phyloP scores from a whole-genome alignment of 2,888 invertebrate genomes.

The Elegia similella region DNA sequence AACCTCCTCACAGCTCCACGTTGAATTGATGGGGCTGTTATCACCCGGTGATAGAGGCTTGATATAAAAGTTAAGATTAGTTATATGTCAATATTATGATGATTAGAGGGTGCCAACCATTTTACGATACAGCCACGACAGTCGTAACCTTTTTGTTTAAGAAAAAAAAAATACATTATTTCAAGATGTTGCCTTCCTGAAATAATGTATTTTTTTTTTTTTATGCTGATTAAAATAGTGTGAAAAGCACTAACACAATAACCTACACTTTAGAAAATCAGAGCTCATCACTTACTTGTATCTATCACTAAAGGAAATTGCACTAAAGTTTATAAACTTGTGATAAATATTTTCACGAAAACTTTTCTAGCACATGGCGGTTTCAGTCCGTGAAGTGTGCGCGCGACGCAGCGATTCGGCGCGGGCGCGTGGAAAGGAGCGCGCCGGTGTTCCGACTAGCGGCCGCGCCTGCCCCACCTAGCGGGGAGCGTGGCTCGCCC shows the following conservation, averaged over 20 bases:
- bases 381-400: background rate
- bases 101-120: background rate
- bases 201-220: no score
- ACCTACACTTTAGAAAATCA: no score
- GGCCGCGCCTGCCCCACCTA: background rate
- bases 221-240: no score
- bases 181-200: no score
- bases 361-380: background rate
- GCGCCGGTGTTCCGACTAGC: background rate
- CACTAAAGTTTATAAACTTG: background rate
- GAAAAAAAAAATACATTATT: no score
- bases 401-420: background rate
- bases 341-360: background rate
- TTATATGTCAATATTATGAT: constrained; percentile 3
- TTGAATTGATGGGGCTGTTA: background rate
- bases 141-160: no score
- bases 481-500: background rate
- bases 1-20: background rate
- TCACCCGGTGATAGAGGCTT: constrained; percentile 2
- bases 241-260: no score
- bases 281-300: background rate
- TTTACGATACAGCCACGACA: no score
- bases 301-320: background rate
- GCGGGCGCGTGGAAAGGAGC: constrained; percentile 2
- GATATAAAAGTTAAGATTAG: constrained; percentile 9